Evolutionary conservation across 2,113 vertebrate genomes (phyloP), one percentile per base, ranked within the genome.

Genomic region (Uria aalge): DNA sequence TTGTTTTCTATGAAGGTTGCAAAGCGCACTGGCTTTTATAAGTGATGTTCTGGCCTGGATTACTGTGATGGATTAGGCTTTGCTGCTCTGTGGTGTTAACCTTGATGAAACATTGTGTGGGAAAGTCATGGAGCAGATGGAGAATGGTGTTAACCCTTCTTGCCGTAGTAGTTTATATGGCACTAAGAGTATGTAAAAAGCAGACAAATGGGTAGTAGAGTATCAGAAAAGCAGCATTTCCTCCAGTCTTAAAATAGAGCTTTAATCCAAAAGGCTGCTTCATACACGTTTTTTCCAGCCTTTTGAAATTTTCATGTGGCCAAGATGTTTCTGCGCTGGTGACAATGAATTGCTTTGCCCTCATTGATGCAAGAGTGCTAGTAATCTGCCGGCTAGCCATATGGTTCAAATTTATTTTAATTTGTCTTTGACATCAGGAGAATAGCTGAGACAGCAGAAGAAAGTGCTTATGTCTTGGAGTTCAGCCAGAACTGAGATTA

Each of bases 351-450:
- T 98, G 97, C 96, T 97, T 98, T 98, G 98, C 98, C 97, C 98
- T 98, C 95, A 90, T 92, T 90, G 96, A 96, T 98, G 95, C 92
- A 92, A 88, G 93, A 97, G 96, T 78, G 30, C 36, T 91, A 88
- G 97, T 92, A 94, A 96, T 98, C 96, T 97, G 97, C 97, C 68
- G 97, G 67, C 96, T 93, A 98, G 98, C 98, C 99, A 99, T 99
- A 99, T 99, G 99, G 98, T 98, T 99, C 98, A 97, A 98, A 98
- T 99, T 99, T 98, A 98, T 98, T 98, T 98, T 98, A 98, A 97
- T 98, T 98, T 98, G 98, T 97, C 98, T 99, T 98, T 98, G 98
- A 98, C 98, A 98, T 97, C 96, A 96, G 97, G 96, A 98, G 98
- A 98, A 96, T 97, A 95, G 97, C 98, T 98, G 98, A 98, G 98